Base-by-base conservation (phyloP, 2,797 vertebrate genomes). In the Anguilla megastoma region DNA sequence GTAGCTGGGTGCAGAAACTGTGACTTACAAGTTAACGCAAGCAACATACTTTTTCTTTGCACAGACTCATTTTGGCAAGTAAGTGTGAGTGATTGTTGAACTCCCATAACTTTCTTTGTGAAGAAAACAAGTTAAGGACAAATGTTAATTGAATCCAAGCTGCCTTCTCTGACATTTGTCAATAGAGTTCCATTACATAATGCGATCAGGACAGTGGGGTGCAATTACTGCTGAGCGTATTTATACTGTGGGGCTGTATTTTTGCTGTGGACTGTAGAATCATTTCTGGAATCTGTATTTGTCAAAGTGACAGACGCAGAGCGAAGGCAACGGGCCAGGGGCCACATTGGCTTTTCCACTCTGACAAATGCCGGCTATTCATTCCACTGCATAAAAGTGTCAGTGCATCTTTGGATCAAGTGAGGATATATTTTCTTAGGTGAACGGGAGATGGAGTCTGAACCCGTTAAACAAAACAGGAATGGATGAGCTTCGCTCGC, bases 301-400 rank as follows among this genome's bases (percentile, higher is more conserved):
- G 69, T 83, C 86, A 41, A 6, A 12, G 36, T 45, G 86, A 87
- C 52, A 80, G 74, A 82, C 76, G 33, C 71, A 41, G 74, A 63
- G 86, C 63, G 82, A 79, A 80, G 16, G 27, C 56, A 48, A 54
- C 2, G 63, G 30, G 76, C 76, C 86, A 63, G 60, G 54, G 74
- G 76, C 56, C 45, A 41, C 76, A 21, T 79, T 63, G 36, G 86
- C 86, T 82, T 83, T 87, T n/a, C 21, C 14, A 50, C 86, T 30
- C n/a, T 83, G 79, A 87, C 80, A 87, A 87, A 83, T 87, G 79
- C 41, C 27, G 45, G 86, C 41, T 60, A 66, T 80, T 66, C 58
- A 83, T 80, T 58, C 79, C n/a, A 48, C 74, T 79, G 86, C 60
- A 87, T 83, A 63, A 66, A 79, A 66, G 79, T 80, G 60, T 79